Evolutionary conservation across 2,113 vertebrate genomes (phyloP).

Genomic region (Mixornis gularis): DNA sequence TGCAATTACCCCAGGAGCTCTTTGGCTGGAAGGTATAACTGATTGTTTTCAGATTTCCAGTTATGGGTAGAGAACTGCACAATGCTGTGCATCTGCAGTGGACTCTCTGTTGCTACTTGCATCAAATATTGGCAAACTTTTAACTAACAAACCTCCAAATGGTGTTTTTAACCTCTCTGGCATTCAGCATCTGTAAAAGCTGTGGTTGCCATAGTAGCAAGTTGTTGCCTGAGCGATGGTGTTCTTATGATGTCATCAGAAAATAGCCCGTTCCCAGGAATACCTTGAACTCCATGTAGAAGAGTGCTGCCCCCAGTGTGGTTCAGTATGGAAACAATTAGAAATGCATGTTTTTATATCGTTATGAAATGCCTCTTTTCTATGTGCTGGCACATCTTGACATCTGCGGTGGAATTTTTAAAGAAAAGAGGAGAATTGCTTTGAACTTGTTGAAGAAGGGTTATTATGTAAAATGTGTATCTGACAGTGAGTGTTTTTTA

Average conservation of each 20-base stretch:
- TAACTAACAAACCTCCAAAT: slow-evolving; percentile 36
- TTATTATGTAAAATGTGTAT: slow-evolving; percentile 45
- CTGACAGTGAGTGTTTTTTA: background rate
- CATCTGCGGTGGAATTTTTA: background rate
- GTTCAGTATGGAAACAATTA: slow-evolving; percentile 38
- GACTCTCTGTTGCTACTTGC: background rate
- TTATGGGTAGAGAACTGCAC: background rate
- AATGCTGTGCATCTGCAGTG: background rate
- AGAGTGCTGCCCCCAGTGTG: slow-evolving; percentile 14
- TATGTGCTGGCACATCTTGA: slow-evolving; percentile 1
- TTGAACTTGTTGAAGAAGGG: slow-evolving; percentile 31
- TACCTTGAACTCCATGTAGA: slow-evolving; percentile 56
- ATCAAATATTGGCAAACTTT: slow-evolving; percentile 25
- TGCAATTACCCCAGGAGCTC: background rate
- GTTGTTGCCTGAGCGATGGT: slow-evolving; percentile 56
- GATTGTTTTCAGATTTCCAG: background rate
- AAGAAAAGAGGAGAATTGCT: slow-evolving; percentile 35
- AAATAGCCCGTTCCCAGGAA: slow-evolving; percentile 44
- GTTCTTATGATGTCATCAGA: slow-evolving; percentile 56
- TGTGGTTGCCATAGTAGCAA: slow-evolving; percentile 56
- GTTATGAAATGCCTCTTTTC: slow-evolving; percentile 36
- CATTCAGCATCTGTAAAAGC: slow-evolving; percentile 36
- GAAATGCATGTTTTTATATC: background rate
- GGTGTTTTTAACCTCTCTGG: slow-evolving; percentile 32
- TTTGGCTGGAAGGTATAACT: background rate